Base-by-base conservation (phyloP, 2,113 vertebrate species). In the Callocephalon fimbriatum region DNA sequence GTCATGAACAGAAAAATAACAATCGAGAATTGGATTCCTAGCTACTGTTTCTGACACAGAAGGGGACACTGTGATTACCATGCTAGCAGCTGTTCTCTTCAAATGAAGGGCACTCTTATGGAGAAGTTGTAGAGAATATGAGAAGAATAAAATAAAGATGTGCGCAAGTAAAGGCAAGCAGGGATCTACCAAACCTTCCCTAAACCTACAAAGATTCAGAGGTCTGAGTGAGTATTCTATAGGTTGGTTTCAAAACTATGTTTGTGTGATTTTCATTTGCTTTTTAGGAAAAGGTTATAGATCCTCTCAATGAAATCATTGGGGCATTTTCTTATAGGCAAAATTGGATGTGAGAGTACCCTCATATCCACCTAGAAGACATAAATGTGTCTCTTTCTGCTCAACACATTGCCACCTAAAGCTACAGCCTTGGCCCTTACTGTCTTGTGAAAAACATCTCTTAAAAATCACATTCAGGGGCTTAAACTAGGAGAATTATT, bases 71-170 rank as follows among this genome's bases (percentile, higher is more conserved):
- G 45, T 67, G 81, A 51, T 94, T 95, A 65, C 61, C 3, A 2
- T 75, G 79, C 54, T 74, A 78, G 72, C 79, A 93, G 94, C 92
- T 95, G 68, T 92, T 93, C 68, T 58, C 32, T 81, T 90, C 78
- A 83, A 71, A 59, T 65, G 80, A 94, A 91, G 80, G 70, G 40
- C 66, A 75, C 11, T 67, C 59, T 76, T 68, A 56, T 0, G 2
- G n/a, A 82, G 26, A 84, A 94, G 14, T 38, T 80, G 29, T 68
- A 37, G 6, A 78, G 16, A 18, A 48, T 51, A 31, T 22, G 27
- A 91, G 38, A 74, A 23, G 11, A 81, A 81, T 81, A 68, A 94
- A 93, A 95, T 59, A 47, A 88, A 66, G 45, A 17, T 31, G 15
- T 72, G 9, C 11, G 11, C 45, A 71, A 67, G 37, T 68, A 75